Evolutionary conservation across 2,797 vertebrate species (phyloP).

Genomic region (Muraenolepis orangiensis): DNA sequence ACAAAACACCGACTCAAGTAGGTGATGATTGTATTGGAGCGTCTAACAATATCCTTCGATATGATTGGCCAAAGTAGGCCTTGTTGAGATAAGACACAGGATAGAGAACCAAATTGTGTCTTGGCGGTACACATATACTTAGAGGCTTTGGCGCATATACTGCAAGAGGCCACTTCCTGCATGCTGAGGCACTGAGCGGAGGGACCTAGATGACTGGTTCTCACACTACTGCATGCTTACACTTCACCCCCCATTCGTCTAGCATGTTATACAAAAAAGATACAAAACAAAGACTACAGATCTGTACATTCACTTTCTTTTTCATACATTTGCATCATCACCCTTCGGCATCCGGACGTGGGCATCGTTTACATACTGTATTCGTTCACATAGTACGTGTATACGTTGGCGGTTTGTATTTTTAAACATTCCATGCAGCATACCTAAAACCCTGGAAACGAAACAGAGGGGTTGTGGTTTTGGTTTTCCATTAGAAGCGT

Average conservation of each 20-base stretch:
- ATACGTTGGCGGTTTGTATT: conserved; percentile 45
- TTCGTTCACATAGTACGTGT: conserved; percentile 47
- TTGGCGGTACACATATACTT: background rate
- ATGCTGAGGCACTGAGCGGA: conserved; percentile 78
- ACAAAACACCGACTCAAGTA: background rate
- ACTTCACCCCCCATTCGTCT: conserved; percentile 44
- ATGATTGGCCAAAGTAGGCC: background rate
- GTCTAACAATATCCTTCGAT: background rate
- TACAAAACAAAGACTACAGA: background rate
- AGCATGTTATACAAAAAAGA: background rate
- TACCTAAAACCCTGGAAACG: conserved; percentile 37
- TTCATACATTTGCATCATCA: background rate
- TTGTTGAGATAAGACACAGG: background rate
- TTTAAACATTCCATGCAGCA: conserved; percentile 69
- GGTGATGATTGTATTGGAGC: background rate
- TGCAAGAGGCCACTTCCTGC: conserved; percentile 53
- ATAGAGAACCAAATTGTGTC: background rate
- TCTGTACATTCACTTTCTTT: background rate
- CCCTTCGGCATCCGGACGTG: conserved; percentile 39
- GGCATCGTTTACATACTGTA: conserved; percentile 52
- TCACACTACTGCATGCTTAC: conserved; percentile 60
- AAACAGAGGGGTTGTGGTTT: background rate
- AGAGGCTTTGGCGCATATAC: conserved; percentile 64
- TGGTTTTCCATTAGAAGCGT: background rate
- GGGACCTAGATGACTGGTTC: conserved; percentile 52